These are phyloP conservation scores for Drosophila anceps DNA, from an alignment of 2,888 invertebrate species.

Conservation along the genomic window DNA sequence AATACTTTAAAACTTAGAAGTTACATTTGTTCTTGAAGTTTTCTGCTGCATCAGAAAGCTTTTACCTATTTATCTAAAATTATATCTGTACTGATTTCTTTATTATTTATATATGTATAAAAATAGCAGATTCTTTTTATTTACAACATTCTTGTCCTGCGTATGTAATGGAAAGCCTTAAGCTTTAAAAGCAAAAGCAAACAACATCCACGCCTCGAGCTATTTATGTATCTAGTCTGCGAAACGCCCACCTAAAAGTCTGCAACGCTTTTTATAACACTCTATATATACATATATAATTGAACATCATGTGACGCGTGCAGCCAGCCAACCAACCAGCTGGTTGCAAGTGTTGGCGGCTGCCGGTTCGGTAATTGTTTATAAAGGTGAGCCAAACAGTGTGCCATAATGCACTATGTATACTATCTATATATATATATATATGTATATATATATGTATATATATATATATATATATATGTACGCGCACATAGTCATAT, in stretches of 20 bases:
- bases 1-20: too few species aligned
- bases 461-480: background rate
- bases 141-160: background rate
- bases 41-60: background rate
- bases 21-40: background rate
- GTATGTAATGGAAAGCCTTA: background rate
- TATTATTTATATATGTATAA: background rate
- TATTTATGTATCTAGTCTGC: constrained; percentile 27
- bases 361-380: constrained; percentile 46
- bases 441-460: too few species aligned
- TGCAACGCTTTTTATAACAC: constrained; percentile 34
- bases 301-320: constrained; percentile 38
- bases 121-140: too few species aligned
- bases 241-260: constrained; percentile 33
- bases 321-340: constrained; percentile 9
- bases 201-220: constrained; percentile 21
- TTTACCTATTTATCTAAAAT: background rate
- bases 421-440: background rate
- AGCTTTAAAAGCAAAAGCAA: background rate
- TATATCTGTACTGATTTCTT: background rate
- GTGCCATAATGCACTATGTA: constrained; percentile 15
- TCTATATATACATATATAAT: constrained; percentile 40
- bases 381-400: constrained; percentile 38
- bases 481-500: background rate
- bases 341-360: constrained; percentile 13